phyloP scores from a whole-genome alignment of 2,797 vertebrate genomes.

The Caiman crocodilus region DNA sequence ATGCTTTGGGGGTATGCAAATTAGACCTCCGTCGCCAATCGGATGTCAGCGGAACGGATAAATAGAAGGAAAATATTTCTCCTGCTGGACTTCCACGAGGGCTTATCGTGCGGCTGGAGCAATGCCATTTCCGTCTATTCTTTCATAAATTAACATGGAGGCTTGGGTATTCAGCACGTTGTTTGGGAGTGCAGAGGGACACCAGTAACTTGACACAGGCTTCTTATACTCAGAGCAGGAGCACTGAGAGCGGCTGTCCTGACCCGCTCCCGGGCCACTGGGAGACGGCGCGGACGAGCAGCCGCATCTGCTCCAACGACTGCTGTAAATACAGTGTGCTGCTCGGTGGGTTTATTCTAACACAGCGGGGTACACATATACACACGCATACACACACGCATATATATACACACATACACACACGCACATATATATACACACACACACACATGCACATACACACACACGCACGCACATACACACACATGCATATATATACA shows the following conservation, averaged over 20 bases:
- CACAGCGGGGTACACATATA: too few relatives aligned
- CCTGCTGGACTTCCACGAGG: background rate
- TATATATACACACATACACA: too few relatives aligned
- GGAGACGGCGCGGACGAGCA: background rate
- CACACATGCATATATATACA: too few relatives aligned
- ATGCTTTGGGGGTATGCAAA: background rate
- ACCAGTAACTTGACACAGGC: background rate
- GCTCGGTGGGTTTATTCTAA: background rate
- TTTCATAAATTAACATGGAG: conserved; percentile 61
- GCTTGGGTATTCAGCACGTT: conserved; percentile 66
- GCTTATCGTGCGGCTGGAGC: conserved; percentile 11
- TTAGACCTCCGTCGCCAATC: background rate
- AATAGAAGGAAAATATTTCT: background rate
- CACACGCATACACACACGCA: too few relatives aligned
- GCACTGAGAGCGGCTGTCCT: background rate
- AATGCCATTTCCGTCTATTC: conserved; percentile 19
- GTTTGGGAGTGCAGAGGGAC: background rate
- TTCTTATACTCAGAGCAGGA: background rate
- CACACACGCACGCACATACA: too few relatives aligned
- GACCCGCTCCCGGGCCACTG: conserved; percentile 33
- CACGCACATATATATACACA: too few relatives aligned
- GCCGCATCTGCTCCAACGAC: background rate
- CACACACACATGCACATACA: too few relatives aligned
- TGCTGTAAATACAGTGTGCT: conserved; percentile 1
- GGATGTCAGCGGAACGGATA: background rate